phyloP scores from a whole-genome alignment of 2,888 invertebrate species.

The Dryobotodes eremita region DNA sequence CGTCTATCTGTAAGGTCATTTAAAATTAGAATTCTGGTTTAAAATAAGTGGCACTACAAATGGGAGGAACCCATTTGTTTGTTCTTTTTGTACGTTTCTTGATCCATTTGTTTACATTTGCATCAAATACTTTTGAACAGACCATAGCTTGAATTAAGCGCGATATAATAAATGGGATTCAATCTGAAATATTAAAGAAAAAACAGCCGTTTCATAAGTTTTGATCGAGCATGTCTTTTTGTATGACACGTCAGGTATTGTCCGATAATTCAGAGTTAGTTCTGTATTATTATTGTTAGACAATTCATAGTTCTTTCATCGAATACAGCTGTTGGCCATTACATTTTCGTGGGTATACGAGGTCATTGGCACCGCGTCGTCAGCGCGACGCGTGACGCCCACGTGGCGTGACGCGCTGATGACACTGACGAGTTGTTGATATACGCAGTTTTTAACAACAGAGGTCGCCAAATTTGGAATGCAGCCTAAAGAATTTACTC shows the following conservation, averaged over 20 bases:
- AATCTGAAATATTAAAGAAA: background rate
- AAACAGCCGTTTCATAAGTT: background rate
- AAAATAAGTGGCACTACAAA: no score
- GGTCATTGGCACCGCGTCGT: slow-evolving; percentile 31
- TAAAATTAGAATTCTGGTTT: background rate
- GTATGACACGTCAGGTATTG: background rate
- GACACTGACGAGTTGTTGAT: background rate
- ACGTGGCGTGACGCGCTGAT: slow-evolving; percentile 2
- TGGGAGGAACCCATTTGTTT: no score
- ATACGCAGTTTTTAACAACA: background rate
- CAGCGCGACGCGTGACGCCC: slow-evolving; percentile 4
- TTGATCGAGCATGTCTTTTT: background rate
- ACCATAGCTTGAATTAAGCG: background rate
- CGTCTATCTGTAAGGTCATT: background rate
- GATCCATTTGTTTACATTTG: background rate
- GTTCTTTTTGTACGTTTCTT: no score
- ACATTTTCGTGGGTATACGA: background rate
- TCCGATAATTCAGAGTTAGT: background rate
- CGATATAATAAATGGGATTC: background rate
- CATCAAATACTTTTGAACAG: no score
- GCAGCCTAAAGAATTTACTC: background rate
- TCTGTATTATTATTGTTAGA: background rate
- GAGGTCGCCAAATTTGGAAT: background rate
- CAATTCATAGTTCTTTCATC: background rate
- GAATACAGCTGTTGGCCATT: background rate